Conservation (phyloP, 1,140 invertebrate genomes). For the Drosophila novamexicana region DNA sequence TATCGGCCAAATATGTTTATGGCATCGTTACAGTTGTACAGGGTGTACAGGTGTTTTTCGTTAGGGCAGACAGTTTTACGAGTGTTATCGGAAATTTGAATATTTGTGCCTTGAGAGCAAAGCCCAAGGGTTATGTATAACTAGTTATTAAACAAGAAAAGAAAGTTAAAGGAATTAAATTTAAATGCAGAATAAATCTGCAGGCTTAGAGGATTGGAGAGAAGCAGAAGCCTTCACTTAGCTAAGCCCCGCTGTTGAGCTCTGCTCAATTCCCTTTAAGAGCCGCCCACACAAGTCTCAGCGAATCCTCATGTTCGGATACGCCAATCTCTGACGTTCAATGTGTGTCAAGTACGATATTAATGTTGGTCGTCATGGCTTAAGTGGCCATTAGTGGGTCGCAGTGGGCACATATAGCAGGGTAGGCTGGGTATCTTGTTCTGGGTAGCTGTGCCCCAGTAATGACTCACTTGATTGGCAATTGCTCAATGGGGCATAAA, state of each 20-base stretch:
- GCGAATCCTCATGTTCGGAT: slow-evolving; percentile 13
- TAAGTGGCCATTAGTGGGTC: slow-evolving; percentile 63
- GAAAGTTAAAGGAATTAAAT: no score
- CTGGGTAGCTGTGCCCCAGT: slow-evolving; percentile 6
- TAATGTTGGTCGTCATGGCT: slow-evolving; percentile 67
- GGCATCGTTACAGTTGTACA: slow-evolving; percentile 11
- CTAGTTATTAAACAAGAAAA: no score
- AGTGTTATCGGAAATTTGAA: not conserved
- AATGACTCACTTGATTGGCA: slow-evolving; percentile 64
- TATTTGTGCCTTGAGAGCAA: not conserved
- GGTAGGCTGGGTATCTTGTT: not conserved
- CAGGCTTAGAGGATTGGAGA: not conserved
- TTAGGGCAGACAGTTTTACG: not conserved
- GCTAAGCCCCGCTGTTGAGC: not conserved
- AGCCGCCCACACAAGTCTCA: not conserved
- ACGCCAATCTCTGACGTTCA: slow-evolving; percentile 30
- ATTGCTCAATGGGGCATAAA: slow-evolving; percentile 69
- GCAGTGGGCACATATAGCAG: slow-evolving; percentile 2
- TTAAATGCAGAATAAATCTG: no score
- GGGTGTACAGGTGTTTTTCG: not conserved
- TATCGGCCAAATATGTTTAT: slow-evolving; percentile 72
- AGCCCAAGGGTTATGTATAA: not conserved
- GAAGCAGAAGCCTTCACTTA: no score
- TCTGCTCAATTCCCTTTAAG: not conserved
- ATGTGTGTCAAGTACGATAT: slow-evolving; percentile 78